A percentile compares a stretch with the other conserved stretches of the same genome.
These are phyloP conservation scores for Dasyurus viverrinus DNA, from an alignment of 2,113 vertebrate genomes.

Conservation along the genomic window DNA sequence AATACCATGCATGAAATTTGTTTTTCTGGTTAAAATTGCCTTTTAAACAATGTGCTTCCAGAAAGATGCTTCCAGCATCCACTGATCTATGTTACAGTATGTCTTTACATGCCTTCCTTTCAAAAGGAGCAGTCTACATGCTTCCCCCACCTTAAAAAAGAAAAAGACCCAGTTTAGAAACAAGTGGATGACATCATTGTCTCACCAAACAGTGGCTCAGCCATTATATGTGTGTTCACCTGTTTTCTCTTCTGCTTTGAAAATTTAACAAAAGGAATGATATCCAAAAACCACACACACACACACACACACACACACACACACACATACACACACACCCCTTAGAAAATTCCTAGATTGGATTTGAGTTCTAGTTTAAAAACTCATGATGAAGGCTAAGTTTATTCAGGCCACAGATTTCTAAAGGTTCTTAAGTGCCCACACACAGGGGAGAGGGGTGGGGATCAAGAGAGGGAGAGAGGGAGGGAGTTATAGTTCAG, in stretches of 20 bases:
- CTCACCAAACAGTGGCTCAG: background rate
- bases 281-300: background rate
- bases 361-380: constrained; percentile 5
- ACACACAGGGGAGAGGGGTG: background rate
- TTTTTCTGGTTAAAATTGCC: background rate
- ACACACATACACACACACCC: background rate
- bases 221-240: background rate
- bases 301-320: background rate
- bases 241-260: constrained; percentile 27
- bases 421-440: background rate
- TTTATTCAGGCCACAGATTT: constrained; percentile 12
- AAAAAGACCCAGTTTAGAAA: constrained; percentile 6
- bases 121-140: background rate
- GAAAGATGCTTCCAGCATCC: background rate
- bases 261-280: constrained; percentile 32
- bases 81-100: background rate
- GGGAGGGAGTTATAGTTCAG: background rate
- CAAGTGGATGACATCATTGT: background rate
- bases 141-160: background rate
- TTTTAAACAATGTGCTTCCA: background rate
- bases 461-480: too few species aligned
- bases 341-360: background rate
- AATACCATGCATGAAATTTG: background rate
- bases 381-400: background rate
- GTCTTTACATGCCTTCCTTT: background rate